Evolutionary conservation across 1,140 invertebrate genomes (phyloP), one percentile per base, ranked within the genome.

Genomic region (Araneus ventricosus): DNA sequence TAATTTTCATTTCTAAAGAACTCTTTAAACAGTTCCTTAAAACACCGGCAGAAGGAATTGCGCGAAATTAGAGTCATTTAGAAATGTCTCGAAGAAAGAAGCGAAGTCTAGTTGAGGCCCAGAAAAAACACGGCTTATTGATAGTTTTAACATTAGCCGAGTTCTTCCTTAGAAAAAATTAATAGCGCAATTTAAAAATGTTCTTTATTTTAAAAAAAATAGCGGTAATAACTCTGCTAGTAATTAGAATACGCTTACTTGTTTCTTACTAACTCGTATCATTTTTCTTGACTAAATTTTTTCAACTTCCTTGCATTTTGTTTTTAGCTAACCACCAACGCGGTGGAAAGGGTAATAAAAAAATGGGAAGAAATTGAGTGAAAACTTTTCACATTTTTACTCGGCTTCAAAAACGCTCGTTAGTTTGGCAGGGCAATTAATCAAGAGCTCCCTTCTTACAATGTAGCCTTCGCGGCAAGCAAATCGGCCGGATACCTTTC

Each of bases 181-280:
- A 75, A 75, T 75, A 75, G 70, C 70, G 34, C 34, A 34, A 75
- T 75, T 75, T 75, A 75, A 75, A 75, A 75, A 75, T 34, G 17
- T 75, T 75, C 20, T 75, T 75, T 75, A 34, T 75, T 75, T 75
- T 37, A 22, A 37, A 75, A 82, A 82, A 88, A 37, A 27, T 85
- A 30, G 52, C 30, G 8, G 45, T 75, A 90, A 82, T 61, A 88
- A 67, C 57, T 82, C 67, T 39, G 27, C 30, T 22, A 24, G 45
- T 90, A 90, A 90, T 90, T 90, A 90, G 88, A 90, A 90, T 59
- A 34, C 27, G 10, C 75, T 82, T 82, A 24, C 75, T 27, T 82
- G 34, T 90, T 90, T 90, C 79, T 61, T 61, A 61, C 30, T 39
- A 57, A 75, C 37, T 37, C 7, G 34, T 82, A n/a, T 82, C 41